Conservation (phyloP, 2,888 invertebrate genomes). For the Vanessa cardui region DNA sequence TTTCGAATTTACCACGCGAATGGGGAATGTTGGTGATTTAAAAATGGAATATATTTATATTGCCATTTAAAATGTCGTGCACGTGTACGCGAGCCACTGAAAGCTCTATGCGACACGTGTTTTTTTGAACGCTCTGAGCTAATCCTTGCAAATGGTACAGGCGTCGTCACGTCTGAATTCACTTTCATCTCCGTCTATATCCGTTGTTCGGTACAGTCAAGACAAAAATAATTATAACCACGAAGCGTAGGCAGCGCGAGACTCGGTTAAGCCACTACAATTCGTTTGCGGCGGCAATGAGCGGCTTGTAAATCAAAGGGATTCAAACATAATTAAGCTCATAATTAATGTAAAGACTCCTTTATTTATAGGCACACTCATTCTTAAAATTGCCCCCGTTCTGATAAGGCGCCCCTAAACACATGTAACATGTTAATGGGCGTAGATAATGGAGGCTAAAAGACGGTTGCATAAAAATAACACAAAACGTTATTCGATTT, state of each 20-base stretch:
- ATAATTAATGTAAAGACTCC: slow-evolving; percentile 81
- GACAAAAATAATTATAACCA: slow-evolving; percentile 79
- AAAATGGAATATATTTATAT: slow-evolving; percentile 2
- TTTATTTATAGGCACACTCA: slow-evolving; percentile 79
- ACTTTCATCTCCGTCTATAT: slow-evolving; percentile 74
- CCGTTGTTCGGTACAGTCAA: slow-evolving; percentile 47
- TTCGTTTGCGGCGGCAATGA: slow-evolving; percentile 80
- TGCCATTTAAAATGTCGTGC: not conserved
- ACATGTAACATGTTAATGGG: slow-evolving; percentile 72
- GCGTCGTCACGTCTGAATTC: slow-evolving; percentile 72
- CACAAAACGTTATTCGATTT: slow-evolving; percentile 44
- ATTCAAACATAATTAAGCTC: slow-evolving; percentile 81
- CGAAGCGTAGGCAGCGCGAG: slow-evolving; percentile 63
- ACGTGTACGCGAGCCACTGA: slow-evolving; percentile 6
- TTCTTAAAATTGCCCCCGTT: slow-evolving; percentile 79
- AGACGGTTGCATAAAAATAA: slow-evolving; percentile 40
- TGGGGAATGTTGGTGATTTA: not conserved
- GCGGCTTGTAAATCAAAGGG: slow-evolving; percentile 82
- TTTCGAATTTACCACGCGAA: not conserved
- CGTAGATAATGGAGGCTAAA: slow-evolving; percentile 58
- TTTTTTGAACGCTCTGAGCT: slow-evolving; percentile 49
- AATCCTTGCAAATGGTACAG: slow-evolving; percentile 70
- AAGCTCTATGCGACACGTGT: slow-evolving; percentile 35
- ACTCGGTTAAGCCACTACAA: slow-evolving; percentile 78
- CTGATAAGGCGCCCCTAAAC: slow-evolving; percentile 72